Conservation (phyloP, 1,140 invertebrate species). For the Eulimnadia texana region DNA sequence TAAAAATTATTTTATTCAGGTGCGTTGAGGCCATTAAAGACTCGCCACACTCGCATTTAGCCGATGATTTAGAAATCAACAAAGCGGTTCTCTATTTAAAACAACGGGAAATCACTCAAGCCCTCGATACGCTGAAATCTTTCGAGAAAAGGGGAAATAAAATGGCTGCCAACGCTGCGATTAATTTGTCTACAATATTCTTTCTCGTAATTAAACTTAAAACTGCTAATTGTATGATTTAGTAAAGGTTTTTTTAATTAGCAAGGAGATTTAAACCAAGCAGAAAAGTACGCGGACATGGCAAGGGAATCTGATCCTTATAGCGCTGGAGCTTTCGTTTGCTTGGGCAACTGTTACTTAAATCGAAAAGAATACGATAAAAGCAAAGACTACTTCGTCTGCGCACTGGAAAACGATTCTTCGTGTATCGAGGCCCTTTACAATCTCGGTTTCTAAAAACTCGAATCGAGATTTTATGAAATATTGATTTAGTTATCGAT, state of each 20-base stretch:
- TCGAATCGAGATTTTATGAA: constrained; percentile 11
- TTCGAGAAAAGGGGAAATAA: constrained; percentile 71
- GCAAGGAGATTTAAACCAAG: constrained; percentile 70
- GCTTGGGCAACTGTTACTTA: constrained; percentile 71
- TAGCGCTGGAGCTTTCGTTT: constrained; percentile 71
- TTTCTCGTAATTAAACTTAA: constrained; percentile 59
- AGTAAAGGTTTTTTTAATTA: constrained; percentile 33
- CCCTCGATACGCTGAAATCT: constrained; percentile 72
- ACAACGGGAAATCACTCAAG: constrained; percentile 62
- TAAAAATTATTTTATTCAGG: constrained; percentile 27
- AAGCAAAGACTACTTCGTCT: constrained; percentile 57
- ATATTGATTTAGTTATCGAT: constrained; percentile 11
- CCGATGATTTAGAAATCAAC: constrained; percentile 82
- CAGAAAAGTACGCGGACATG: constrained; percentile 61
- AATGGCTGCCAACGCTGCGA: constrained; percentile 68
- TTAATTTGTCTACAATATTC: constrained; percentile 83
- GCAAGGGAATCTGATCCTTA: constrained; percentile 61
- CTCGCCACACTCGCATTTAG: constrained; percentile 53
- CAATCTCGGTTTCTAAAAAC: constrained; percentile 50
- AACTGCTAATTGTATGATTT: constrained; percentile 9
- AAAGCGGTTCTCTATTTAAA: constrained; percentile 81
- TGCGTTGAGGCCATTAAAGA: constrained; percentile 61
- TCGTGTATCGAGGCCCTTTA: constrained; percentile 82
- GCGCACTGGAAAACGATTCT: constrained; percentile 64
- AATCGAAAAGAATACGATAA: constrained; percentile 53